Evolutionary conservation across 2,797 vertebrate genomes (phyloP).

Genomic region (Tenualosa ilisha): DNA sequence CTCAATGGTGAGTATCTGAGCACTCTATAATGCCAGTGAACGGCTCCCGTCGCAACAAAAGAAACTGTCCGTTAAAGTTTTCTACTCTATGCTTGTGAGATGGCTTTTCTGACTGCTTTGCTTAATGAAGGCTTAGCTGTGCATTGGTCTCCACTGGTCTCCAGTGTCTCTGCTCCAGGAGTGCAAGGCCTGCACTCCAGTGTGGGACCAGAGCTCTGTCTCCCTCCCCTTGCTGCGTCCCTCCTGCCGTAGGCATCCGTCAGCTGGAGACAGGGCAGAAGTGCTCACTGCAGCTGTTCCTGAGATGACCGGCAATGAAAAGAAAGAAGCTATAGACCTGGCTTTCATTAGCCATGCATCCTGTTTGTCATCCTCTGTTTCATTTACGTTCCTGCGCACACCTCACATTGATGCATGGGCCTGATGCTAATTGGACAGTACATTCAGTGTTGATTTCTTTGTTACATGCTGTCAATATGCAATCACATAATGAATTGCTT

Average conservation of each 20-base stretch:
- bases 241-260: slow-evolving; percentile 44
- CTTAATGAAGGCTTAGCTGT: not conserved
- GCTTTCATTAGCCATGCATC: slow-evolving; percentile 41
- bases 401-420: slow-evolving; percentile 43
- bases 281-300: slow-evolving; percentile 25
- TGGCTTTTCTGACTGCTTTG: not conserved
- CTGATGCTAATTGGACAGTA: slow-evolving; percentile 40
- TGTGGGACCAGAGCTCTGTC: slow-evolving; percentile 36
- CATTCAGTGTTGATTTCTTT: slow-evolving; percentile 50
- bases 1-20: not conserved
- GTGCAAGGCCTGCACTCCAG: slow-evolving; percentile 47
- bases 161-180: not conserved
- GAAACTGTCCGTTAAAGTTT: not conserved
- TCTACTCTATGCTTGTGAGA: not conserved
- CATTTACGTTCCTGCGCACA: slow-evolving; percentile 35
- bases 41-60: not conserved
- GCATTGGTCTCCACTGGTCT: slow-evolving; percentile 23
- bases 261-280: slow-evolving; percentile 24
- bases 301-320: not conserved
- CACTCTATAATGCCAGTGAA: not conserved
- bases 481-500: slow-evolving; percentile 32
- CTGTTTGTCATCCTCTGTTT: slow-evolving; percentile 42
- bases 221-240: not conserved
- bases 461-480: slow-evolving; percentile 42
- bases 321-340: slow-evolving; percentile 17